Percentiles rank a stretch among this genome's conserved stretches.
Conservation (phyloP, 2,113 vertebrate species). For the Neoarius graeffei region DNA sequence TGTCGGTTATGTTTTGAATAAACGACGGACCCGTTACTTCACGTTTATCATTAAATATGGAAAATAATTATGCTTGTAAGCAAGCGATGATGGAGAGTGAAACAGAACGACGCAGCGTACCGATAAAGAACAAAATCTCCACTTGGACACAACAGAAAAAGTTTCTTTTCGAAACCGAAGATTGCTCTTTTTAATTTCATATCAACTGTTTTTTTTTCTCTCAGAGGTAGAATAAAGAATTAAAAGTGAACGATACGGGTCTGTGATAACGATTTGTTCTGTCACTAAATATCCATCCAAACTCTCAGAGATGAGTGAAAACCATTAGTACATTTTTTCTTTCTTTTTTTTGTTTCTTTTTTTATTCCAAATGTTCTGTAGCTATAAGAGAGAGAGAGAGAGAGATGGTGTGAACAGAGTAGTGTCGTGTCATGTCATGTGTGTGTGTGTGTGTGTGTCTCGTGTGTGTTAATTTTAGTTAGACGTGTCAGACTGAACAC, state of each 20-base stretch:
- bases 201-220: constrained; percentile 63
- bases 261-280: constrained; percentile 49
- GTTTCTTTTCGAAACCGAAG: constrained; percentile 73
- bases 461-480: constrained; percentile 81
- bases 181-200: constrained; percentile 61
- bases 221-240: constrained; percentile 86
- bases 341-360: constrained; percentile 47
- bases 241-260: constrained; percentile 65
- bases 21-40: background rate
- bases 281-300: constrained; percentile 67
- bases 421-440: constrained; percentile 23
- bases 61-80: background rate
- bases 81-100: background rate
- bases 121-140: constrained; percentile 69
- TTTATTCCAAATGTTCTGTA: constrained; percentile 71
- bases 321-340: constrained; percentile 70
- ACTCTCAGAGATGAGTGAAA: constrained; percentile 71
- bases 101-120: constrained; percentile 53
- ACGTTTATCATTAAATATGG: background rate
- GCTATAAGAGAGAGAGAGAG: constrained; percentile 57
- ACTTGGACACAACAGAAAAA: constrained; percentile 70
- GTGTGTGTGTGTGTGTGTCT: constrained; percentile 23
- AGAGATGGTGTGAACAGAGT: constrained; percentile 30
- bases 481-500: constrained; percentile 99
- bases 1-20: background rate